These are phyloP conservation scores for Nymphalis c-album DNA, from an alignment of 2,888 invertebrate species.

Conservation along the genomic window DNA sequence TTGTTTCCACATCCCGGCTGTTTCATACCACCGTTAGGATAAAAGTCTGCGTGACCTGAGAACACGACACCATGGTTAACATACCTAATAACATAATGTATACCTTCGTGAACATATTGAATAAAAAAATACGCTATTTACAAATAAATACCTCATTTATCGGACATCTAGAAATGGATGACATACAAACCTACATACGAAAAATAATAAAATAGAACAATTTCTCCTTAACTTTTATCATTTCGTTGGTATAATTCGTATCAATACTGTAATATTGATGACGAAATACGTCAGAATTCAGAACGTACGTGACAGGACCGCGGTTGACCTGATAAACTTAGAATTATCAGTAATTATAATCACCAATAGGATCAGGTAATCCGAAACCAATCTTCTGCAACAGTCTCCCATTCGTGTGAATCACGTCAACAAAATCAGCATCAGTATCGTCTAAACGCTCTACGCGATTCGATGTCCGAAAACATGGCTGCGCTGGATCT, in stretches of 20 bases:
- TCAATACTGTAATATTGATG: no score
- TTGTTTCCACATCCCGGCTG: slow-evolving; percentile 83
- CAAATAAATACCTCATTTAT: no score
- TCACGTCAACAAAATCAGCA: slow-evolving; percentile 83
- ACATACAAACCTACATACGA: no score
- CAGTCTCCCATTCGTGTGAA: slow-evolving; percentile 83
- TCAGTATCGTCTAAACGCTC: slow-evolving; percentile 80
- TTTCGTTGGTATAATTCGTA: no score
- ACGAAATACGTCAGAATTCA: no score
- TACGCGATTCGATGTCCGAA: slow-evolving; percentile 63
- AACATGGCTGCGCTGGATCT: slow-evolving; percentile 85
- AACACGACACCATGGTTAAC: not conserved
- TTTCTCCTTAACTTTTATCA: no score
- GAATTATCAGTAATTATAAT: not conserved
- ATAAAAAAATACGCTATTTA: not conserved
- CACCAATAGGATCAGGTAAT: slow-evolving; percentile 80
- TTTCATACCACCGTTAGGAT: slow-evolving; percentile 85
- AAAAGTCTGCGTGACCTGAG: slow-evolving; percentile 84
- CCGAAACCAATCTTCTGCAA: slow-evolving; percentile 81
- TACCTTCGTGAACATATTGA: no score
- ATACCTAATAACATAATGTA: no score
- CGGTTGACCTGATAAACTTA: not conserved
- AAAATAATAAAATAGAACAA: no score
- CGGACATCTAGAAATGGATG: no score
- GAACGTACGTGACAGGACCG: no score